Evolutionary conservation across 2,797 vertebrate species (phyloP), one percentile per base, ranked within the genome.

Genomic region (Chaetophractus vellerosus): DNA sequence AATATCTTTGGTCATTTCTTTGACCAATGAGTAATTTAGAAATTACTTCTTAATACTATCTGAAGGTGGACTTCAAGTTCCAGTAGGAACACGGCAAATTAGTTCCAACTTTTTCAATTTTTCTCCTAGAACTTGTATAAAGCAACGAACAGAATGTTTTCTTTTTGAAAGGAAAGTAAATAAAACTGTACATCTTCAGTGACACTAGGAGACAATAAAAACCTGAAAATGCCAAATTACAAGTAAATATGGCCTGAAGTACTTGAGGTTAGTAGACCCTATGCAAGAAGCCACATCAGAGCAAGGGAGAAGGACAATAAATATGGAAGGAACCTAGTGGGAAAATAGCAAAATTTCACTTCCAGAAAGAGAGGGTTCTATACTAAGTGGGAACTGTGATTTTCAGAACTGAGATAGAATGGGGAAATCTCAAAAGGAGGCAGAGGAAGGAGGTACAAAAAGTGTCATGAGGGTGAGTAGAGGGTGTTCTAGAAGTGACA

Each of bases 11-110:
- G 63, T 41, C 64, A 61, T 92, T 72, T 90, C 36, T 95, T 76
- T 64, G 8, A 78, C 24, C 11, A 66, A 84, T 61, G 21, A 19
- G 18, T 81, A 80, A 83, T 38, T 81, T 92, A 93, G 31, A 96
- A 95, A 93, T 76, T 64, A 71, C 75, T 96, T 93, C 41, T 94
- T 71, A 95, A 85, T 55, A 93, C 75, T 92, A 92, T 55, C 48
- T 52, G 91, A 90, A 93, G 79, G 12, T 91, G 52, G 41, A 90
- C 23, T 95, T 95, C 68, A 93, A 83, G 59, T 89, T 97, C 64
- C 64, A 91, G 33, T 74, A 86, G 76, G 63, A 93, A 87, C n/a
- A 85, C 1, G 87, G 63, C 50, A 52, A 52, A 15, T 52, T 52
- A 52, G 50, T 85, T 91, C 52, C 21, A 88, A 78, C 91, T 31